Base-by-base conservation (phyloP, 2,888 invertebrate genomes). In the Sminthurides aquaticus region DNA sequence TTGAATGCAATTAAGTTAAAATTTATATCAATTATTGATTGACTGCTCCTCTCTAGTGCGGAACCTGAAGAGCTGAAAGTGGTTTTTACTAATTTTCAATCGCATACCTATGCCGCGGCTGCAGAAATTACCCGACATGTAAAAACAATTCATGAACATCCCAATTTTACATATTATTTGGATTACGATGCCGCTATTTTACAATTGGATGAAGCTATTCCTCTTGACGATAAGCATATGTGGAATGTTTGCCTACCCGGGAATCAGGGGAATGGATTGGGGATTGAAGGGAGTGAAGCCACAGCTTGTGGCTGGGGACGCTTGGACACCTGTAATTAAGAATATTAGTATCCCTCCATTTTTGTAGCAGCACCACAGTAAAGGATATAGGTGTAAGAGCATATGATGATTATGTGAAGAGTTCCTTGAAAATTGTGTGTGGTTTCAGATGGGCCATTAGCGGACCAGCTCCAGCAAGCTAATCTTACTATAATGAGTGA, bases 241-340 rank as follows among this genome's bases (percentile, higher is more conserved):
- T 52, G 52, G 18, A 15, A 52, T 22, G 52, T 52, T 52, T 52
- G 52, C 22, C 20, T 52, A 8, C 52, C 52, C 5, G 18, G 5
- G 5, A 8, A 5, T 20, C 5, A 8, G 5, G 18, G 5, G 20
- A 20, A 18, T 18, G 18, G 20, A 5, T 8, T 15, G 52, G 52
- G 5, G 8, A 15, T 52, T 5, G 5, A 20, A 8, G 52, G 52
- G 52, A 15, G 11, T 5, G 52, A 52, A 22, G 52, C 15, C 5
- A 52, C 52, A 20, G 22, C 52, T 52, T 52, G 52, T 52, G 52
- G 52, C 5, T 52, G 52, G 52, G 52, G 52, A 5, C 8, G 52
- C 8, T 15, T 20, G 5, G 20, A 20, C 52, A 52, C 52, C 5
- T 8, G 52, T 52, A 52, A 18, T 8, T 52, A 15, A 20, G 18